Conservation (phyloP, 2,797 vertebrate species). For the Triplophysa bombifrons region DNA sequence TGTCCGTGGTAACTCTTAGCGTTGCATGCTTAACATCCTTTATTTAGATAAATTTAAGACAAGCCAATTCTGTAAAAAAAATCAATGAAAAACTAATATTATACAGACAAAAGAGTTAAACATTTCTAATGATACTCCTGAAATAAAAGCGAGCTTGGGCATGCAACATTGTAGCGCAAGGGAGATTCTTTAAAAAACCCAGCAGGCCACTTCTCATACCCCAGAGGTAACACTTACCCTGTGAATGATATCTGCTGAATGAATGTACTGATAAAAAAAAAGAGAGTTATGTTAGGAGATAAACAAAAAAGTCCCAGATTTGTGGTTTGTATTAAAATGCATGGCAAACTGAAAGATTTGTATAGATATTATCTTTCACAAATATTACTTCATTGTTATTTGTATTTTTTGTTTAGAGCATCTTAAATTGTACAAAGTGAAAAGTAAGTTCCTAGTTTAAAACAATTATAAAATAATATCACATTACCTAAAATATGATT, state of each 20-base stretch:
- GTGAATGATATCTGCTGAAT: conserved; percentile 98
- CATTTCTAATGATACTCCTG: not conserved
- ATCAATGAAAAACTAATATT: not conserved
- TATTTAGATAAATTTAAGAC: no score
- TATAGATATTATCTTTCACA: no score
- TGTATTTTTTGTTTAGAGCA: no score
- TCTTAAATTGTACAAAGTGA: no score
- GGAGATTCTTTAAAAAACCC: not conserved
- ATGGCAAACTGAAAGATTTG: no score
- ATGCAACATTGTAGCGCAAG: not conserved
- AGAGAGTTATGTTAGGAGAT: conserved; percentile 27
- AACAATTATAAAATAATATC: no score
- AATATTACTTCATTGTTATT: no score
- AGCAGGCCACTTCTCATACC: not conserved
- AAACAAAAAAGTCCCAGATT: conserved; percentile 10
- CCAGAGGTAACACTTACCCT: conserved; percentile 80
- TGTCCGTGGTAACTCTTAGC: no score
- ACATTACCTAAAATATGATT: no score
- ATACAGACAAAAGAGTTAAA: not conserved
- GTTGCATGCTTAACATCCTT: no score
- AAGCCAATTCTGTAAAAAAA: not conserved
- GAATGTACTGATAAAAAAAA: conserved; percentile 86
- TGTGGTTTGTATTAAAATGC: not conserved
- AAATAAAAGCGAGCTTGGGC: not conserved
- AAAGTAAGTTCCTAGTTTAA: no score